Base-by-base conservation (phyloP, 1,140 invertebrate genomes). In the Thaumatotibia leucotreta region DNA sequence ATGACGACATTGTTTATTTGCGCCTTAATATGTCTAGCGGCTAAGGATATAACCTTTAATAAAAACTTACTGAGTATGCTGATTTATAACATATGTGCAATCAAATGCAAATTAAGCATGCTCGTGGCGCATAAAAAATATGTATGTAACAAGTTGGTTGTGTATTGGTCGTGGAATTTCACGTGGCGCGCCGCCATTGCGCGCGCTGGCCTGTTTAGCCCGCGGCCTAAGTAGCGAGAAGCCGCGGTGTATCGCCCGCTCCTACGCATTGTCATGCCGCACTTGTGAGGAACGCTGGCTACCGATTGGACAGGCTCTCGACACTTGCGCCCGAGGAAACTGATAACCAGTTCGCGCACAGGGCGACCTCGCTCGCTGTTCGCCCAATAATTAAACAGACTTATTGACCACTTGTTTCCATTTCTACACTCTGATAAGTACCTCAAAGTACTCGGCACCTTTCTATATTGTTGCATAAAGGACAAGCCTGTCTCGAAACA, bases 341-440 rank as follows among this genome's bases (percentile, higher is more conserved):
- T 84, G 82, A 83, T 83, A 90, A 90, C 88, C 86, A 88, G 88
- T 90, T 83, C 67, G 79, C 71, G 67, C 72, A 82, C 79, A 85
- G 74, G 84, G 73, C 84, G 88, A 79, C 84, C 86, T 88, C 86
- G 86, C 69, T 75, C 68, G 68, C 68, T 73, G 69, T 68, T 77
- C 82, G 79, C 72, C 77, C 77, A 83, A 86, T 85, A 90, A 87
- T 85, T 89, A 86, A 86, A 83, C 72, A 77, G 67, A 80, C 78
- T 79, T 82, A 88, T 84, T 86, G 80, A 69, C 80, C 76, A 85
- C 81, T 88, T 88, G 81, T 79, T 82, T 81, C 70, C 76, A 82
- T 81, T 84, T 72, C 74, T 79, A 72, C 69, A 78, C 72, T 77
- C 86, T 82, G 81, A 87, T 87, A 86, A 77, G 76, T 73, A 86